Evolutionary conservation across 2,888 invertebrate genomes (phyloP).

Genomic region (Hyposoter didymator): DNA sequence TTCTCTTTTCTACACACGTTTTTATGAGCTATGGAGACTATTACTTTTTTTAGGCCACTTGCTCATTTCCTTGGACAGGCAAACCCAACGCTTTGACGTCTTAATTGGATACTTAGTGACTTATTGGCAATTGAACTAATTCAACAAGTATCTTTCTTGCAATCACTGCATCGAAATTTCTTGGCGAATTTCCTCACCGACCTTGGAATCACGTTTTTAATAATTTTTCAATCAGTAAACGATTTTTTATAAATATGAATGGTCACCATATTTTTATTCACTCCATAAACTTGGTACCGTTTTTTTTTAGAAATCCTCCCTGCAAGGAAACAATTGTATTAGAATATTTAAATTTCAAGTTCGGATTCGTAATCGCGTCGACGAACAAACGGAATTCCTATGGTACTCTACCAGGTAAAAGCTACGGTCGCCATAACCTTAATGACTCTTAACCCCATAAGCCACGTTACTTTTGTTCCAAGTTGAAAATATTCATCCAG

Average conservation of each 20-base stretch:
- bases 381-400: not conserved
- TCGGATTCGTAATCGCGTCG: not conserved
- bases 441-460: slow-evolving; percentile 10
- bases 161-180: too few relatives aligned
- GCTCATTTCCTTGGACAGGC: not conserved
- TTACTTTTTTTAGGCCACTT: not conserved
- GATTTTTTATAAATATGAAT: too few relatives aligned
- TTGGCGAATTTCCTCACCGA: too few relatives aligned
- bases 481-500: slow-evolving; percentile 32
- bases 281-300: too few relatives aligned
- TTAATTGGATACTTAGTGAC: not conserved
- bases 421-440: not conserved
- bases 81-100: not conserved
- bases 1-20: not conserved
- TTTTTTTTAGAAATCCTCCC: too few relatives aligned
- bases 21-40: not conserved
- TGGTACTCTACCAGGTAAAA: not conserved
- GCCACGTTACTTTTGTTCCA: slow-evolving; percentile 41
- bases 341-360: too few relatives aligned
- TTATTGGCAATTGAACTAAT: too few relatives aligned
- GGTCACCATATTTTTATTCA: too few relatives aligned
- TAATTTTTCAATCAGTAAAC: too few relatives aligned
- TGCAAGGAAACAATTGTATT: too few relatives aligned
- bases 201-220: too few relatives aligned
- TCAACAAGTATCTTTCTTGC: too few relatives aligned